These are phyloP conservation scores for Sabellastarte sp. DNA, from an alignment of 2,888 invertebrate species.

Conservation along the genomic window DNA sequence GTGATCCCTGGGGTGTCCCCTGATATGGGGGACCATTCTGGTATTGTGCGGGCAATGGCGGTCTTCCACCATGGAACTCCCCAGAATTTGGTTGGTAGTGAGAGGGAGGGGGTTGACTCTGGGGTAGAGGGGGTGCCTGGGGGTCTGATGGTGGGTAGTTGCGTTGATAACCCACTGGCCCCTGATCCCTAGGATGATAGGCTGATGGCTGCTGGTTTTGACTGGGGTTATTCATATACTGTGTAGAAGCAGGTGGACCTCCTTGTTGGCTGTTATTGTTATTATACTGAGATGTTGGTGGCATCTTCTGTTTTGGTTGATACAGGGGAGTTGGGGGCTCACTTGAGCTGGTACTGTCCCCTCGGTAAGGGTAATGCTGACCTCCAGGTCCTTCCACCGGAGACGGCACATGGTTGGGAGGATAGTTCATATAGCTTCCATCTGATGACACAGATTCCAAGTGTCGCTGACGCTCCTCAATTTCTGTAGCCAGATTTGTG, in stretches of 20 bases:
- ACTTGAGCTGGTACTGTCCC: background rate
- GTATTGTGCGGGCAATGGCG: background rate
- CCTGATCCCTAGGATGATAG: slow-evolving; percentile 3
- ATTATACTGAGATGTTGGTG: background rate
- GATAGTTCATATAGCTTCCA: slow-evolving; percentile 6
- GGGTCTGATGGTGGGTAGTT: slow-evolving; percentile 11
- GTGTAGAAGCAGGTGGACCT: background rate
- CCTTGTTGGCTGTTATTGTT: background rate
- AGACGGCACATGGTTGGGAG: background rate
- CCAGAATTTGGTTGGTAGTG: background rate
- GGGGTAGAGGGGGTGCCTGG: slow-evolving; percentile 3
- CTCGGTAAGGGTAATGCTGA: no score
- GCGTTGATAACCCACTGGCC: no score
- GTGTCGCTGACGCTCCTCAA: slow-evolving; percentile 30
- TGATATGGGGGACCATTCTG: background rate
- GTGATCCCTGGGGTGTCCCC: background rate
- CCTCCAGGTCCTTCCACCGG: background rate
- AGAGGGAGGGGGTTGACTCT: slow-evolving; percentile 1
- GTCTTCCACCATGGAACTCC: background rate
- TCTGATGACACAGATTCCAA: slow-evolving; percentile 29
- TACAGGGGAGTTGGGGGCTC: background rate
- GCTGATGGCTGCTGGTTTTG: slow-evolving; percentile 1
- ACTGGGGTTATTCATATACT: background rate
- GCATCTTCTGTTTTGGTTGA: background rate
- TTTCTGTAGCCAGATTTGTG: slow-evolving; percentile 57